Evolutionary conservation across 2,888 invertebrate genomes (phyloP), one percentile per base, ranked within the genome.

Genomic region (Caenorhabditis japonica): DNA sequence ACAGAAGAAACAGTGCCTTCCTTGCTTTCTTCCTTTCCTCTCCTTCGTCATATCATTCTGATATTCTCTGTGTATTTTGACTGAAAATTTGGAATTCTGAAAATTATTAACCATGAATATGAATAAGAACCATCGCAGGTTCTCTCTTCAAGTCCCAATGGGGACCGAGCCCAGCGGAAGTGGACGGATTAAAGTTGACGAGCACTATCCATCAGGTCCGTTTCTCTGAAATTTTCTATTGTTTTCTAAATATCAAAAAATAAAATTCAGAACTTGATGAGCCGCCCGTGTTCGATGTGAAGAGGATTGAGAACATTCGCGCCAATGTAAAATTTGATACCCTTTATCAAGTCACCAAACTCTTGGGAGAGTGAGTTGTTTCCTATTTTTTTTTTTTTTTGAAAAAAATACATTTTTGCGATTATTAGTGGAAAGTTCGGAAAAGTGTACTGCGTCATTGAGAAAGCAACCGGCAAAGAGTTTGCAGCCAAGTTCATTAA

Each of bases 401-500:
- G 8, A 30, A 4, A 4, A 17, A 17, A 15, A n/a, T 17, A 21
- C 4, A 52, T 8, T 43, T 17, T n/a, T n/a, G 30, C 30, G 30
- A 30, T 52, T 34, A 8, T 51, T 59, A 90, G 90, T 79, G 90
- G 90, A 23, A 89, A 89, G 72, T 90, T 90, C 92, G 84, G 90
- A 33, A 88, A 87, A 76, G 90, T 90, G 2, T 89, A 88, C 82
- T 87, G 87, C 34, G 90, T 89, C 64, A 85, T 91, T 41, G 93
- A 94, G 79, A 92, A 91, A 84, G 88, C 88, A 1, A 91, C 91
- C 0, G 90, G 90, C 8, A 90, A 91, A 52, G 90, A 91, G 75
- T 91, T 92, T 83, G 95, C 95, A 0, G 94, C 94, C 4, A 95
- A 95, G 89, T 91, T 93, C 80, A 91, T 94, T 49, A 77, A 76